Evolutionary conservation across 2,797 vertebrate genomes (phyloP), one percentile per base, ranked within the genome.

Genomic region (Chelmon rostratus): DNA sequence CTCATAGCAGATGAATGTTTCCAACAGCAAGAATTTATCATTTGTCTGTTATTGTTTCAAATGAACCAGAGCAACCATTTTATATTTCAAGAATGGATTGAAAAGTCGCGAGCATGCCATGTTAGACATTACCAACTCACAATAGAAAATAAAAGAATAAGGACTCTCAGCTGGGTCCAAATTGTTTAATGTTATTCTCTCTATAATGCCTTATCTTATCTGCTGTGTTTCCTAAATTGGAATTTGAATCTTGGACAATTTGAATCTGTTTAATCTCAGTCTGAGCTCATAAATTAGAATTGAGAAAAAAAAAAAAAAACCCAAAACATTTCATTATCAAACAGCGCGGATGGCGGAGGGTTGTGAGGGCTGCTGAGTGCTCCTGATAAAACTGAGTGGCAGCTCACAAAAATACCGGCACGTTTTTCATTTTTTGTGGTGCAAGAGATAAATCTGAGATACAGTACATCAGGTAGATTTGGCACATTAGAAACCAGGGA

Each of bases 311-410:
- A n/a, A 8, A 35, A 8, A 8, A 13, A 35, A 44, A 9, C 54
- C 16, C 8, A 57, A 56, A 69, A 71, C 25, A 78, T 75, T 56
- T 70, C 42, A 70, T 76, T 84, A 75, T 90, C 77, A 69, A 76
- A 71, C 49, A 38, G 46, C 49, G 54, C 25, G 15, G 73, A 74
- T 33, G 25, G 28, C n/a, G 38, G 31, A 68, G 69, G 63, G 44
- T 78, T 79, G 64, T 49, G 50, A 49, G 53, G 35, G 23, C 56
- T 64, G 73, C 84, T 54, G 74, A 85, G 58, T 52, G 38, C 2
- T 54, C 71, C 57, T 75, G 77, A 90, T 88, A 73, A 87, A 83
- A 87, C 33, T 79, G 80, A 90, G 64, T 87, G 85, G 54, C 76
- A 83, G 79, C 67, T 86, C 61, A 77, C 53, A 78, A 73, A 80